phyloP scores from a whole-genome alignment of 2,113 vertebrate species.

The Brachyhypopomus gauderio region DNA sequence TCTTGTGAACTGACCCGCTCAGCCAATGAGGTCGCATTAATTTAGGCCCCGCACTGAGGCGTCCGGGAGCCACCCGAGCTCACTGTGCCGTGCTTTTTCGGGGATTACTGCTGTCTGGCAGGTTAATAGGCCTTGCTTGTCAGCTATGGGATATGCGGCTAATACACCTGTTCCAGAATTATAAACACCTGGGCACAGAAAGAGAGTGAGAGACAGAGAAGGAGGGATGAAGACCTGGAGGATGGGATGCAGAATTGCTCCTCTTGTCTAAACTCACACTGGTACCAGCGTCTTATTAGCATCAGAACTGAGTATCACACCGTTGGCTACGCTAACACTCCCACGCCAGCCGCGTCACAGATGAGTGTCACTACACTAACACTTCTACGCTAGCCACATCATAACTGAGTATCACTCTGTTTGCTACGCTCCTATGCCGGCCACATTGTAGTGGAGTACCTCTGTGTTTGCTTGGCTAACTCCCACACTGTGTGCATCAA shows the following conservation, averaged over 20 bases:
- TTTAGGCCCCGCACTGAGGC: conserved; percentile 38
- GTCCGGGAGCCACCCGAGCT: conserved; percentile 38
- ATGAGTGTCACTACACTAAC: too few relatives aligned
- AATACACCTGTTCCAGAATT: conserved; percentile 16
- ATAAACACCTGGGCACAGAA: conserved; percentile 23
- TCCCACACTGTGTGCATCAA: too few relatives aligned
- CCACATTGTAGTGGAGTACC: too few relatives aligned
- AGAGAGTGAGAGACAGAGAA: not conserved
- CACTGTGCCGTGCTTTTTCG: not conserved
- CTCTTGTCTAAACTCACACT: not conserved
- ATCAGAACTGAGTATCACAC: not conserved
- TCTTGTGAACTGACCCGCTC: conserved; percentile 1
- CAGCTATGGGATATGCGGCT: conserved; percentile 34
- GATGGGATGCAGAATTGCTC: not conserved
- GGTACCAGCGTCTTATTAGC: not conserved
- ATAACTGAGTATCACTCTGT: conserved; percentile 4
- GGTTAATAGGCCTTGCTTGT: conserved; percentile 40
- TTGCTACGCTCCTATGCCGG: too few relatives aligned
- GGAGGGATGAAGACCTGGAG: too few relatives aligned
- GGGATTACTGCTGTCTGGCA: conserved; percentile 33
- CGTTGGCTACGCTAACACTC: not conserved
- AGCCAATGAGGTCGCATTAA: conserved; percentile 26
- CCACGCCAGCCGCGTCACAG: not conserved
- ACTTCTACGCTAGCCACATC: conserved; percentile 2
- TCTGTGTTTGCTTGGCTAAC: too few relatives aligned